A percentile compares a stretch with the other conserved stretches of the same genome.
These are phyloP conservation scores for Molothrus aeneus DNA, from an alignment of 2,797 vertebrate genomes.

Conservation along the genomic window DNA sequence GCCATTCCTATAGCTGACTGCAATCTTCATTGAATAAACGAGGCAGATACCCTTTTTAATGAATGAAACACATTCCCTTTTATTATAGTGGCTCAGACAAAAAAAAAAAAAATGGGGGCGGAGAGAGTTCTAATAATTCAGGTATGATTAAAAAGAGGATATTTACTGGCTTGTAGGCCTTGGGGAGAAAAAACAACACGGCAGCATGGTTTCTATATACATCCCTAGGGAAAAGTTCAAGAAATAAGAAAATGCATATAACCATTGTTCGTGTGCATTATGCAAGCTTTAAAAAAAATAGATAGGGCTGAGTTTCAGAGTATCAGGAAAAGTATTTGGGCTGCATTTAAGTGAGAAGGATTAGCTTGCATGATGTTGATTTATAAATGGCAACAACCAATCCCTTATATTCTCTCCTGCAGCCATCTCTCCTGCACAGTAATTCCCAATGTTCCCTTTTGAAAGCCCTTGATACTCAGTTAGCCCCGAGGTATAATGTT, in stretches of 20 bases:
- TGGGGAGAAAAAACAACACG: slow-evolving; percentile 34
- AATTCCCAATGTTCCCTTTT: slow-evolving; percentile 86
- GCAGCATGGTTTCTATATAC: slow-evolving; percentile 43
- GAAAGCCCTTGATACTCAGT: slow-evolving; percentile 90
- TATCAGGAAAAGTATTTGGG: slow-evolving; percentile 74
- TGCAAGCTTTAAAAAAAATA: slow-evolving; percentile 72
- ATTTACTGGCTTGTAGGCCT: slow-evolving; percentile 51
- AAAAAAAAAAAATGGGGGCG: not conserved
- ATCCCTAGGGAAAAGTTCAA: slow-evolving; percentile 66
- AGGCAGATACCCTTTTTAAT: slow-evolving; percentile 53
- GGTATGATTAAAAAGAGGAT: slow-evolving; percentile 60
- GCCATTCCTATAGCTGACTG: not conserved
- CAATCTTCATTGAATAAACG: not conserved
- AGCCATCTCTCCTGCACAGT: slow-evolving; percentile 81
- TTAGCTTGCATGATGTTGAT: slow-evolving; percentile 89
- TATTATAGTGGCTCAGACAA: slow-evolving; percentile 9
- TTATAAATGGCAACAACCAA: slow-evolving; percentile 87
- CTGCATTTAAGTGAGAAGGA: slow-evolving; percentile 82
- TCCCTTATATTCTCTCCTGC: slow-evolving; percentile 85
- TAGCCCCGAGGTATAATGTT: slow-evolving; percentile 94
- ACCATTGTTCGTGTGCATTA: slow-evolving; percentile 72
- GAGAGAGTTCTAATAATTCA: slow-evolving; percentile 57
- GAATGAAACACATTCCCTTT: slow-evolving; percentile 51
- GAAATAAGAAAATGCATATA: slow-evolving; percentile 73
- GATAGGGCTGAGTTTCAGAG: slow-evolving; percentile 69